Percentiles rank a stretch among this genome's conserved stretches.
phyloP scores from a whole-genome alignment of 2,113 vertebrate genomes.

The Cebus imitator region DNA sequence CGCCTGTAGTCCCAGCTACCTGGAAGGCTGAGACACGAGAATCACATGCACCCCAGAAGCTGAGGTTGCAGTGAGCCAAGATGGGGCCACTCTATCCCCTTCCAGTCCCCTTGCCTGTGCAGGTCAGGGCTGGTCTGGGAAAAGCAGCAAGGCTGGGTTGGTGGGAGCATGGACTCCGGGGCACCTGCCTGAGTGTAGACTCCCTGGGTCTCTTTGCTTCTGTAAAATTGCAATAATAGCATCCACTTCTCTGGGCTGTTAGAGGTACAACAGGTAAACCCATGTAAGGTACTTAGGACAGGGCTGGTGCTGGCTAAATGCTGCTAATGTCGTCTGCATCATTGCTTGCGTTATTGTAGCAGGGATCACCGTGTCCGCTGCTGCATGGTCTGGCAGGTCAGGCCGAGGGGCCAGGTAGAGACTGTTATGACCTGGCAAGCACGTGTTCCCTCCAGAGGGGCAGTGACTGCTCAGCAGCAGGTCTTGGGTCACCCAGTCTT shows the following conservation, averaged over 20 bases:
- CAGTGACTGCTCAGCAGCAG: not conserved
- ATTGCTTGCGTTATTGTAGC: fast-evolving
- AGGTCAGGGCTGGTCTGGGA: too few relatives aligned
- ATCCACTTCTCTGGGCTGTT: fast-evolving
- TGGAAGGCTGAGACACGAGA: too few relatives aligned
- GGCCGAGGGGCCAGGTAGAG: not conserved
- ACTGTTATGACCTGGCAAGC: not conserved
- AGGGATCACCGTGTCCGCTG: fast-evolving
- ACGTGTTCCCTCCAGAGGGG: fast-evolving
- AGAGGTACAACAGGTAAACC: not conserved
- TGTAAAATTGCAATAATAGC: not conserved
- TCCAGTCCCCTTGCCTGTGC: fast-evolving
- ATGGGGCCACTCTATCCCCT: too few relatives aligned
- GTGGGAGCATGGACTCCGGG: fast-evolving
- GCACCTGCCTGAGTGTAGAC: not conserved
- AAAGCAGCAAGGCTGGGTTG: fast-evolving
- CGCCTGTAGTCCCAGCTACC: too few relatives aligned
- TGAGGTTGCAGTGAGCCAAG: too few relatives aligned
- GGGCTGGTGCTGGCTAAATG: not conserved
- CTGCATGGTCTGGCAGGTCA: not conserved
- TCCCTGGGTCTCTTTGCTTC: fast-evolving
- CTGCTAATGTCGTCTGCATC: fast-evolving
- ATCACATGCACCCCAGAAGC: too few relatives aligned
- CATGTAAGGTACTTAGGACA: fast-evolving
- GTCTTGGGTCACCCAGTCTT: not conserved